Evolutionary conservation across 2,113 vertebrate genomes (phyloP).

Genomic region (Scalopus aquaticus): DNA sequence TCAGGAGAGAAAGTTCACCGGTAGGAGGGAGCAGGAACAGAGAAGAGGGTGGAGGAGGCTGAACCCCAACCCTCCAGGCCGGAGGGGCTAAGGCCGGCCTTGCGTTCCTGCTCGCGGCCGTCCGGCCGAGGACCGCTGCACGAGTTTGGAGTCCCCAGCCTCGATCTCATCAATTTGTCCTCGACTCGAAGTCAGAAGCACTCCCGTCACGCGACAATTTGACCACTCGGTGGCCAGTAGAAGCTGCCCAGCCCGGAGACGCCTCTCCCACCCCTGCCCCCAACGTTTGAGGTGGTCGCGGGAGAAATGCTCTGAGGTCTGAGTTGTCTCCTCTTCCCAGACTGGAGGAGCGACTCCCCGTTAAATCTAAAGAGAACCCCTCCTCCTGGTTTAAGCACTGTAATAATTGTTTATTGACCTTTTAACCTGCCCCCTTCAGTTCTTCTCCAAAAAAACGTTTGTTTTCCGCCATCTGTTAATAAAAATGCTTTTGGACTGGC

Average conservation of each 20-base stretch:
- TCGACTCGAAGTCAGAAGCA: neutral
- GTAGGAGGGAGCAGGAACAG: slow-evolving; percentile 46
- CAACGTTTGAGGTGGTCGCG: neutral
- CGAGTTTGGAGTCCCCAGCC: neutral
- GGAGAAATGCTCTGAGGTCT: neutral
- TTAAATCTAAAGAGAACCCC: neutral
- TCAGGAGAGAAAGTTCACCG: slow-evolving; percentile 39
- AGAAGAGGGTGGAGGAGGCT: neutral
- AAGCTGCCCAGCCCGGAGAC: neutral
- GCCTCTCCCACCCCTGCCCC: neutral
- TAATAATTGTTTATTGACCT: slow-evolving; percentile 75
- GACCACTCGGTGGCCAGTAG: neutral
- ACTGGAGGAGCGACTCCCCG: neutral
- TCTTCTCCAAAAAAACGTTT: slow-evolving; percentile 64
- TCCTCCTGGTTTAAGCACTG: slow-evolving; percentile 23
- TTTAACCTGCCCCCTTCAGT: slow-evolving; percentile 58
- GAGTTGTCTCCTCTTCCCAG: neutral
- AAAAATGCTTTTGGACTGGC: slow-evolving; percentile 47
- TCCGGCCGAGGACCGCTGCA: neutral
- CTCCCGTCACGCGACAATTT: neutral
- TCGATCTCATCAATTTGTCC: neutral
- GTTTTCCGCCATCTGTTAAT: slow-evolving; percentile 68
- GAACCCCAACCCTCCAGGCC: neutral
- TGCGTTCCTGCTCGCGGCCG: neutral
- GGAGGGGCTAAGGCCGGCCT: neutral